Evolutionary conservation across 2,888 invertebrate species (phyloP).

Genomic region (Lasius platythorax): DNA sequence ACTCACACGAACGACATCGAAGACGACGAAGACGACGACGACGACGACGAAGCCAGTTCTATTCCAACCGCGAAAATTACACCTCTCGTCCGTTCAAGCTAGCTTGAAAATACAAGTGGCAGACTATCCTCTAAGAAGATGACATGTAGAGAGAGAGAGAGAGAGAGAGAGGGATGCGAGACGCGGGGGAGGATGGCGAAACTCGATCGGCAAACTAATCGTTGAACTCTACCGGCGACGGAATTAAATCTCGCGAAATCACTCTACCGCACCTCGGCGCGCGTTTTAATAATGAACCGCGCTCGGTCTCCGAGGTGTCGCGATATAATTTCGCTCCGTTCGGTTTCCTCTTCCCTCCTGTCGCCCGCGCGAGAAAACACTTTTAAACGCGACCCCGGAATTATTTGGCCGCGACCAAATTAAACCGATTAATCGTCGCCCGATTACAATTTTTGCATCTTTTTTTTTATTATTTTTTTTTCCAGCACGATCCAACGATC

Average conservation of each 20-base stretch:
- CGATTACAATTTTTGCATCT: background rate
- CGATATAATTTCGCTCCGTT: slow-evolving; percentile 14
- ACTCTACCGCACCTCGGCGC: background rate
- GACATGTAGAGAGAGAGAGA: too few relatives aligned
- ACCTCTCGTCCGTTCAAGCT: slow-evolving; percentile 6
- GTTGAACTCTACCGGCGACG: slow-evolving; percentile 5
- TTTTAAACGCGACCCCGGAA: slow-evolving; percentile 1
- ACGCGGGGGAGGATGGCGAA: background rate
- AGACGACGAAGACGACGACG: background rate
- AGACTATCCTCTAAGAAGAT: background rate
- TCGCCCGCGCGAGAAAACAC: background rate
- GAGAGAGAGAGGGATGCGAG: background rate
- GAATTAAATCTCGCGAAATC: slow-evolving; percentile 52
- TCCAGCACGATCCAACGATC: background rate
- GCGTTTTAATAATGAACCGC: slow-evolving; percentile 43
- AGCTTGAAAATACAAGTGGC: slow-evolving; percentile 7
- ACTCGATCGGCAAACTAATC: slow-evolving; percentile 40
- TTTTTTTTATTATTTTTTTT: background rate
- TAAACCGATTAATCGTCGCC: slow-evolving; percentile 14
- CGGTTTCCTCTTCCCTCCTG: background rate
- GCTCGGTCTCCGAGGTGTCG: slow-evolving; percentile 21
- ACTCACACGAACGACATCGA: slow-evolving; percentile 14
- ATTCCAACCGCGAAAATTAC: slow-evolving; percentile 38
- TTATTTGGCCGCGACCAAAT: background rate
- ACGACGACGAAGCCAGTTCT: slow-evolving; percentile 15